phyloP scores from a whole-genome alignment of 2,888 invertebrate species.

The Campoplex capitator region DNA sequence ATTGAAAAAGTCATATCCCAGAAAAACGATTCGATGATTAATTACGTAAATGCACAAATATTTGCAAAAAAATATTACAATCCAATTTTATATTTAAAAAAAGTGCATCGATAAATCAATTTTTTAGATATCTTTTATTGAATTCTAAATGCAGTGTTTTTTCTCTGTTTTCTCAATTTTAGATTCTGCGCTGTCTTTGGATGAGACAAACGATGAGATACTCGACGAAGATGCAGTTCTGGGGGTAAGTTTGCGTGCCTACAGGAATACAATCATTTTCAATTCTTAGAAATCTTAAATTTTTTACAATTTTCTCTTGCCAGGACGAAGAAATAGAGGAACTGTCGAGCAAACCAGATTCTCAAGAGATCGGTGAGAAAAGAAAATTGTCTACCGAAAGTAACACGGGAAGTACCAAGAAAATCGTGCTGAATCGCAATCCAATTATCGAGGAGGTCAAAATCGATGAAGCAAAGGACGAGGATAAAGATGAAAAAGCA shows the following conservation, averaged over 20 bases:
- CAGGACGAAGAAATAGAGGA: slow-evolving; percentile 84
- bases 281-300: background rate
- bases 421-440: slow-evolving; percentile 86
- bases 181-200: slow-evolving; percentile 85
- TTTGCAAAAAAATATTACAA: no score
- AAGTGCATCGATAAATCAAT: no score
- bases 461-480: slow-evolving; percentile 73
- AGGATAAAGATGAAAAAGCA: slow-evolving; percentile 70
- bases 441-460: slow-evolving; percentile 80
- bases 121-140: no score
- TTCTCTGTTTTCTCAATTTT: background rate
- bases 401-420: slow-evolving; percentile 83
- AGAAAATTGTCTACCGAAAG: slow-evolving; percentile 81
- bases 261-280: background rate
- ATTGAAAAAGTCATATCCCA: no score
- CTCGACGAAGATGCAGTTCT: slow-evolving; percentile 86
- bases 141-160: background rate
- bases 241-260: slow-evolving; percentile 83
- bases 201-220: slow-evolving; percentile 86
- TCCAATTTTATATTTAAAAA: no score
- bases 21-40: no score
- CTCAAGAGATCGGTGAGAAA: slow-evolving; percentile 79
- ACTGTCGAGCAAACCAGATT: slow-evolving; percentile 80
- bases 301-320: background rate
- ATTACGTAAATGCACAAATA: no score